A percentile compares a stretch with the other conserved stretches of the same genome.
phyloP scores from a whole-genome alignment of 2,113 vertebrate genomes.

The Cynoglossus semilaevis region DNA sequence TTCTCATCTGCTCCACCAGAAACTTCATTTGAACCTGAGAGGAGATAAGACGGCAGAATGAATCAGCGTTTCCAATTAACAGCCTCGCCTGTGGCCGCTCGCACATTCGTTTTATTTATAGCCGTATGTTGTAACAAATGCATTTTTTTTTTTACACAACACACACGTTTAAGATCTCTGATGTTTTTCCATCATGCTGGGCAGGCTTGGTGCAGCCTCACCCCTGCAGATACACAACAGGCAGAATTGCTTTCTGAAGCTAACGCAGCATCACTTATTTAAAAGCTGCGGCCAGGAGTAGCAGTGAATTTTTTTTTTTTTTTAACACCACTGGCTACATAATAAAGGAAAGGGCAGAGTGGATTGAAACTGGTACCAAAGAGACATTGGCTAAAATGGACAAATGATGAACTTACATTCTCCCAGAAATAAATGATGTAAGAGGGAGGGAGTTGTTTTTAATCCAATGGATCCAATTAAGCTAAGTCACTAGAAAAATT shows the following conservation, averaged over 20 bases:
- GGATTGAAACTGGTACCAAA: too few relatives aligned
- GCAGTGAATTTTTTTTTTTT: background rate
- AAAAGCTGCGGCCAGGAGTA: slow-evolving; percentile 14
- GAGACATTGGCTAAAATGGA: too few relatives aligned
- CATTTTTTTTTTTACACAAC: too few relatives aligned
- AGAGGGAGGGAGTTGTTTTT: too few relatives aligned
- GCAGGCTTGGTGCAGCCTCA: background rate
- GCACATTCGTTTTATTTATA: background rate
- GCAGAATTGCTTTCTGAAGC: background rate
- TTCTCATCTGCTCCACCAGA: slow-evolving; percentile 95
- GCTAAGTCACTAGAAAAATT: too few relatives aligned
- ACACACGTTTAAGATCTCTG: background rate
- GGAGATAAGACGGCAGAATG: background rate
- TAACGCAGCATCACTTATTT: background rate
- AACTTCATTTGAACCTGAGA: slow-evolving; percentile 99
- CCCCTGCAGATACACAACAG: background rate
- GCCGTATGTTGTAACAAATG: background rate
- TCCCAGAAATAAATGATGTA: too few relatives aligned
- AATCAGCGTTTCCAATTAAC: background rate
- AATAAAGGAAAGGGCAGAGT: too few relatives aligned
- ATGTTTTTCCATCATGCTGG: slow-evolving; percentile 1
- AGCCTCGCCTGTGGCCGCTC: background rate
- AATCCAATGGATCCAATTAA: too few relatives aligned
- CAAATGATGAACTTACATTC: too few relatives aligned
- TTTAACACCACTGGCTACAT: too few relatives aligned